Conservation (phyloP, 1,140 invertebrate species). For the Tetragnatha versicolor region DNA sequence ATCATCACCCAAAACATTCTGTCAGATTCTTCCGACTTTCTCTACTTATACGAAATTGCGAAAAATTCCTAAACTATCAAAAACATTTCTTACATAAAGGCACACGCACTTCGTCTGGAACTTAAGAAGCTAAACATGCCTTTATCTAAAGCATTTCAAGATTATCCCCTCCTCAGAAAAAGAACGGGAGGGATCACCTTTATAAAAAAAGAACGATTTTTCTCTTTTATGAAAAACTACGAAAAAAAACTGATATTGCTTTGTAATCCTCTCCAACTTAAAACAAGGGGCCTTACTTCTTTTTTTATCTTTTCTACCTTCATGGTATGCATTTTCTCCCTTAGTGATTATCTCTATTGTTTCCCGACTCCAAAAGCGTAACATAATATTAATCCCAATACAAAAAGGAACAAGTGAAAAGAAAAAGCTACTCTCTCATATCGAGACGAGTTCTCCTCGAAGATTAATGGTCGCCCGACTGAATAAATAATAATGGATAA, state of each 20-base stretch:
- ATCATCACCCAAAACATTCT: too few species aligned
- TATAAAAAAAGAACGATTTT: not conserved
- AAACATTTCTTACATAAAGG: too few species aligned
- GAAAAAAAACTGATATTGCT: not conserved
- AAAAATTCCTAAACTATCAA: too few species aligned
- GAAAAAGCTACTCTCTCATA: slow-evolving; percentile 18
- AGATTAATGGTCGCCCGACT: slow-evolving; percentile 51
- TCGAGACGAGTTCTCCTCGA: slow-evolving; percentile 8
- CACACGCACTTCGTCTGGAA: too few species aligned
- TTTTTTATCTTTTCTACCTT: not conserved
- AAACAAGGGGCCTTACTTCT: not conserved
- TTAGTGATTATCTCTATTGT: slow-evolving; percentile 42
- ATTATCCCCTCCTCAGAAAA: not conserved
- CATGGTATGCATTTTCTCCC: too few species aligned
- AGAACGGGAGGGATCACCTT: not conserved
- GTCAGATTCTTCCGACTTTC: too few species aligned
- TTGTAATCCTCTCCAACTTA: slow-evolving; percentile 24
- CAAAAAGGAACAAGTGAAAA: slow-evolving; percentile 29
- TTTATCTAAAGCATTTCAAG: not conserved
- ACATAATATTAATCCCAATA: slow-evolving; percentile 44
- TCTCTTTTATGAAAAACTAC: not conserved
- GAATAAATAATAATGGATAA: slow-evolving; percentile 37
- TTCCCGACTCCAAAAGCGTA: not conserved
- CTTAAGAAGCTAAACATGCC: too few species aligned
- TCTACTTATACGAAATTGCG: too few species aligned